These are phyloP conservation scores for Tragelaphus eurycerus DNA, from an alignment of 2,797 vertebrate genomes.

Conservation along the genomic window DNA sequence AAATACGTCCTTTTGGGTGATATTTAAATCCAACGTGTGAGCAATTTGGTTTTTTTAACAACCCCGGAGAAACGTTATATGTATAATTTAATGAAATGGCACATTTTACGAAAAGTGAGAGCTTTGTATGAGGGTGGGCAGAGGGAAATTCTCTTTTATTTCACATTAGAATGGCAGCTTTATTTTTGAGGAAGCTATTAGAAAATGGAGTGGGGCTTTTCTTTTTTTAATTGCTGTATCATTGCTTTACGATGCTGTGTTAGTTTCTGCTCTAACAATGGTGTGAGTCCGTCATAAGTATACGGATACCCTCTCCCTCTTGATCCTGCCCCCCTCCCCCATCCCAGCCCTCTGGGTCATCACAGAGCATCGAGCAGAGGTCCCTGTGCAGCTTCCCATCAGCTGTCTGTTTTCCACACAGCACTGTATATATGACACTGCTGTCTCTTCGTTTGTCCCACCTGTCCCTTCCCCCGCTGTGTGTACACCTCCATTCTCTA, in stretches of 20 bases:
- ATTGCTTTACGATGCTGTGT: rapidly evolving
- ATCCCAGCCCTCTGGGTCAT: not conserved
- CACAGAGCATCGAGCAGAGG: not conserved
- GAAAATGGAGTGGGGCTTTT: not conserved
- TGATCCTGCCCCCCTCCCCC: not conserved
- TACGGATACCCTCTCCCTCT: rapidly evolving
- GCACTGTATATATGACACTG: rapidly evolving
- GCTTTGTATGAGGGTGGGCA: not conserved
- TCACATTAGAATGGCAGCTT: not conserved
- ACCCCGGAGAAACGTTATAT: rapidly evolving
- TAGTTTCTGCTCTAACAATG: not conserved
- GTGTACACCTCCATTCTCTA: rapidly evolving
- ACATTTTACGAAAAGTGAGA: not conserved
- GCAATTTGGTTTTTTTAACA: not conserved
- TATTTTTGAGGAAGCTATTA: not conserved
- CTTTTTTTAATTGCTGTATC: not conserved
- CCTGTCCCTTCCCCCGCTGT: not conserved
- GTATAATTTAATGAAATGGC: not conserved
- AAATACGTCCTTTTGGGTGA: rapidly evolving
- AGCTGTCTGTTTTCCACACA: rapidly evolving
- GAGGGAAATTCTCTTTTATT: not conserved
- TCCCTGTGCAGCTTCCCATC: not conserved
- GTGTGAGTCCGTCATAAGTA: not conserved
- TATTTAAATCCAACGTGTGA: not conserved
- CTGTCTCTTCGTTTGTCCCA: not conserved